These are phyloP conservation scores for Coronaproctus castanopsis DNA, from an alignment of 2,888 invertebrate genomes.

Conservation along the genomic window DNA sequence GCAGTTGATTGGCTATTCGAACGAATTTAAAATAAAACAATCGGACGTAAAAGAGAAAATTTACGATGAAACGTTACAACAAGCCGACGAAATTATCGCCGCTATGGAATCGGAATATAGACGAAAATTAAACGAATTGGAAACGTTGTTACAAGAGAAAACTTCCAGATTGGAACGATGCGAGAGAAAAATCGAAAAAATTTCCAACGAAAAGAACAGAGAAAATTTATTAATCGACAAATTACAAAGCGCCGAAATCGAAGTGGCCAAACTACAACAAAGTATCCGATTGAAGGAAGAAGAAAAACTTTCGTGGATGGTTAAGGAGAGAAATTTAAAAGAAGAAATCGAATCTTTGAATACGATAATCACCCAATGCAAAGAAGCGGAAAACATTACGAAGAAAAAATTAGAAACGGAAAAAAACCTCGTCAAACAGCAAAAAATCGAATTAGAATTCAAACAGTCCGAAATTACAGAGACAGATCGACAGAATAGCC, in stretches of 20 bases:
- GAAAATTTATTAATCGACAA: constrained; percentile 18
- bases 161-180: constrained; percentile 32
- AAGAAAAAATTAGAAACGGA: constrained; percentile 29
- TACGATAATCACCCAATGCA: constrained; percentile 29
- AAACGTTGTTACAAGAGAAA: constrained; percentile 32
- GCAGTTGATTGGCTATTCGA: not conserved
- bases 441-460: constrained; percentile 33
- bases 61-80: constrained; percentile 47
- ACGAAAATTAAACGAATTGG: constrained; percentile 35
- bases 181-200: constrained; percentile 36
- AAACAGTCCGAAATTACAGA: constrained; percentile 31
- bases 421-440: constrained; percentile 23
- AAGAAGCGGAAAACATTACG: constrained; percentile 33
- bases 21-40: constrained; percentile 30
- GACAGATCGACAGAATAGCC: constrained; percentile 25
- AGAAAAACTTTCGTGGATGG: constrained; percentile 14
- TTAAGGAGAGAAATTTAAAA: constrained; percentile 13
- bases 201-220: constrained; percentile 24
- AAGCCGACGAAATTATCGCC: constrained; percentile 49
- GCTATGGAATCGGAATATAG: constrained; percentile 45
- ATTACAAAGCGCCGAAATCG: constrained; percentile 16
- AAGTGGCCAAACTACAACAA: constrained; percentile 11
- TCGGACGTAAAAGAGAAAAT: constrained; percentile 42
- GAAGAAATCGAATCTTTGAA: constrained; percentile 17
- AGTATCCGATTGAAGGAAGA: constrained; percentile 13